Conservation (phyloP, 2,888 invertebrate genomes). For the Amiota communis region DNA sequence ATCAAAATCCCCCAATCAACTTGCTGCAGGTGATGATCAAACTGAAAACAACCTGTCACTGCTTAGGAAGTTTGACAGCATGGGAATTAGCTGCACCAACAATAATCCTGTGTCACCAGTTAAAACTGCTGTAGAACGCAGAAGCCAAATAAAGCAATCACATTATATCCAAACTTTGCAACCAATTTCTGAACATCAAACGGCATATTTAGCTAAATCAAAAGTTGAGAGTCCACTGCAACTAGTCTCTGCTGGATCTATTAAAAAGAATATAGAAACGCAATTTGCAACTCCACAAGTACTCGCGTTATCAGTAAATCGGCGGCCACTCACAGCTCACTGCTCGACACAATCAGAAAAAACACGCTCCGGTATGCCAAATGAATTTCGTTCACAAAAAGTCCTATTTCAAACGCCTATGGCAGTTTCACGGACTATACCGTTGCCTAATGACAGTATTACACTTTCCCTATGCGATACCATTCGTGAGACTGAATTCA, state of each 20-base stretch:
- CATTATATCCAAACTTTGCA: constrained; percentile 32
- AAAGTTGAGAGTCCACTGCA: constrained; percentile 45
- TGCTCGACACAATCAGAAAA: constrained; percentile 57
- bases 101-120: background rate
- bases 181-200: constrained; percentile 42
- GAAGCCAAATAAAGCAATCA: too few relatives aligned
- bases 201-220: constrained; percentile 48
- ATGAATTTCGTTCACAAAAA: constrained; percentile 71
- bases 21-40: constrained; percentile 39
- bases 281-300: constrained; percentile 71
- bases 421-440: constrained; percentile 64
- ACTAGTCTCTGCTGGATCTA: constrained; percentile 24
- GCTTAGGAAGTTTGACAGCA: constrained; percentile 59
- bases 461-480: constrained; percentile 69
- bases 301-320: constrained; percentile 54
- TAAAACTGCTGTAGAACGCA: background rate
- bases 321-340: constrained; percentile 48
- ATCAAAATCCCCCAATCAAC: constrained; percentile 40
- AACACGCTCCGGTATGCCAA: constrained; percentile 56
- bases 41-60: constrained; percentile 58
- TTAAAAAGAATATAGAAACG: constrained; percentile 39
- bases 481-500: constrained; percentile 57
- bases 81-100: constrained; percentile 57
- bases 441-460: constrained; percentile 65
- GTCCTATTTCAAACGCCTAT: constrained; percentile 73